These are phyloP conservation scores for Pseudomugil gertrudae DNA, from an alignment of 2,797 vertebrate species.

Conservation along the genomic window DNA sequence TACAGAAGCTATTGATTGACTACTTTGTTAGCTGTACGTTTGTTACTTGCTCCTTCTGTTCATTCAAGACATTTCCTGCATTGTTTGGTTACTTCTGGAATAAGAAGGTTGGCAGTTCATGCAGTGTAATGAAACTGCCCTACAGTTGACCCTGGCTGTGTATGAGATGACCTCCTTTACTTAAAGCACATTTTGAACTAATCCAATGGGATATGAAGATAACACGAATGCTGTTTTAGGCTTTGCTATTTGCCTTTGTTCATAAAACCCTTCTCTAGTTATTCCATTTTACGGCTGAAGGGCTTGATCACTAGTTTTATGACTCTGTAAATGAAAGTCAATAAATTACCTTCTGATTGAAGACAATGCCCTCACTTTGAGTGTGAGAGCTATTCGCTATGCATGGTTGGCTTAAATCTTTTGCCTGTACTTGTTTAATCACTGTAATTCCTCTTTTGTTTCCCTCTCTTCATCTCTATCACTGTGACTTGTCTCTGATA, in stretches of 20 bases:
- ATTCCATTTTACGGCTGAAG: slow-evolving; percentile 80
- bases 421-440: slow-evolving; percentile 71
- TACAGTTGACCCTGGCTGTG: slow-evolving; percentile 51
- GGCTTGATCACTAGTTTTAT: slow-evolving; percentile 81
- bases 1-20: not conserved
- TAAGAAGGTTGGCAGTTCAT: slow-evolving; percentile 5
- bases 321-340: slow-evolving; percentile 79
- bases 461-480: slow-evolving; percentile 45
- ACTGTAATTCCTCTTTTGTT: slow-evolving; percentile 64
- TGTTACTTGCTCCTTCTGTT: slow-evolving; percentile 7
- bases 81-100: slow-evolving; percentile 11
- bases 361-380: slow-evolving; percentile 79
- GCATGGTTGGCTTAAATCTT: slow-evolving; percentile 71
- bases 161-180: slow-evolving; percentile 49
- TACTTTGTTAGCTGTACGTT: slow-evolving; percentile 11
- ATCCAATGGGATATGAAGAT: slow-evolving; percentile 76
- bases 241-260: slow-evolving; percentile 82
- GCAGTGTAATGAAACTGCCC: slow-evolving; percentile 47
- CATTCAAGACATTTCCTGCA: slow-evolving; percentile 10
- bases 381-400: slow-evolving; percentile 70
- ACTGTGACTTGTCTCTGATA: slow-evolving; percentile 44
- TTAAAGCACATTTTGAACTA: slow-evolving; percentile 63
- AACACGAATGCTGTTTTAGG: slow-evolving; percentile 76
- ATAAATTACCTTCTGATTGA: slow-evolving; percentile 83
- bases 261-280: slow-evolving; percentile 80